Evolutionary conservation across 2,113 vertebrate genomes (phyloP), one percentile per base, ranked within the genome.

Genomic region (Micronisus gabar): DNA sequence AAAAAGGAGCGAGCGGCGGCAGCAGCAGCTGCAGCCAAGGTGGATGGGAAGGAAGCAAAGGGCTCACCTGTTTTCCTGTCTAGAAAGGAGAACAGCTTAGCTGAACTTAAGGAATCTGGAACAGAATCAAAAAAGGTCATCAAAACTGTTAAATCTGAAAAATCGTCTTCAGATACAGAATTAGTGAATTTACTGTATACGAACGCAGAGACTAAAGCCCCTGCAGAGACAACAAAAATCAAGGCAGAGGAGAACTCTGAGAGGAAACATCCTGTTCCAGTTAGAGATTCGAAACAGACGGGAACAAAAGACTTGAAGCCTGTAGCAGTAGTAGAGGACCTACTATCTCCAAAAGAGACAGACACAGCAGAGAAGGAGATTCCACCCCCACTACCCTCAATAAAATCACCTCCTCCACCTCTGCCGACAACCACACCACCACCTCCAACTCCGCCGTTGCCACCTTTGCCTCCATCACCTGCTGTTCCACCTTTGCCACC

Each of bases 1-100:
- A 99, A 99, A 91, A 99, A 99, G 97, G 99, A 99, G 76, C 98
- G 99, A 13, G 99, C 99, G 48, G 99, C 99, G 0, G 99, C 99
- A 0, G 99, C 99, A 0, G 99, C 99, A 0, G 99, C 99, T 0
- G 99, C 99, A 0, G 99, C 99, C 70, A 99, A 98, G 71, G 98
- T 98, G 96, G 98, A 98, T 10, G 97, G 98, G 20, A 98, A 98
- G 36, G 98, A 98, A 55, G 97, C 98, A 0, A 98, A 97, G 62
- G 98, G 98, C 88, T 98, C 98, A 4, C 98, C 98, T 15, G 75
- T 98, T 81, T 81, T 97, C 94, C 94, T 97, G 23, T 86, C 98
- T 29, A 97, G 90, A 52, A 98, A 98, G 97, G 98, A 98, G 63
- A 98, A 98, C 97, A 98, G 97, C 96, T 97, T 95, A 62, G 67